Evolutionary conservation across 2,797 vertebrate species (phyloP), one percentile per base, ranked within the genome.

Genomic region (Bradypus variegatus): DNA sequence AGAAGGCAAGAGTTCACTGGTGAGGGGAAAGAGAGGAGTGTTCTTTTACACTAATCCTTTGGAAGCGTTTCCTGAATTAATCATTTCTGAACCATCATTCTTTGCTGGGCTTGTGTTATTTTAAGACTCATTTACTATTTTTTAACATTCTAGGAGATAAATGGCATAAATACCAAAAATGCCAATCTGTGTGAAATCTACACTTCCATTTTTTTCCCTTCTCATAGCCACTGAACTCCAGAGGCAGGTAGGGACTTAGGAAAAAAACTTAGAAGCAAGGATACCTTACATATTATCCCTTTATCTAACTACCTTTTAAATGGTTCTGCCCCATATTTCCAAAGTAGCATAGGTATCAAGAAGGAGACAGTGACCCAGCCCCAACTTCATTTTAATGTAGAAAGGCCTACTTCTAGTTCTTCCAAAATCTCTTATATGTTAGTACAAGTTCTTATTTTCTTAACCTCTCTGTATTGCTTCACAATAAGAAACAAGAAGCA

Each of bases 101-200:
- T 96, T 94, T 84, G 64, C 58, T 94, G 55, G 67, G 36, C 53
- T 95, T 89, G 72, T 94, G 92, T 94, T 95, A 93, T 95, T 96
- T 95, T 94, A 96, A 91, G 88, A 95, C 92, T 95, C 94, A 94
- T 81, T 95, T 93, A 94, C 45, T 83, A 64, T 84, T 96, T 96
- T 96, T 94, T 73, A 16, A 93, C 48, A 92, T 93, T 95, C 83
- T 76, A 95, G 69, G 41, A 95, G 92, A 94, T 94, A 95, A 94
- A 94, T 88, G 86, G 85, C 58, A 91, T 82, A 94, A 94, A 96
- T 96, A 91, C 89, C 94, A 90, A 85, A 93, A 95, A 96, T 95
- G 93, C 95, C 91, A 94, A 94, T 77, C 45, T 90, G 86, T 91
- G 88, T 69, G 92, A 95, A 94, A 92, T 91, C 90, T 90, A 93